phyloP scores from a whole-genome alignment of 2,113 vertebrate species.

The Gulo gulo region DNA sequence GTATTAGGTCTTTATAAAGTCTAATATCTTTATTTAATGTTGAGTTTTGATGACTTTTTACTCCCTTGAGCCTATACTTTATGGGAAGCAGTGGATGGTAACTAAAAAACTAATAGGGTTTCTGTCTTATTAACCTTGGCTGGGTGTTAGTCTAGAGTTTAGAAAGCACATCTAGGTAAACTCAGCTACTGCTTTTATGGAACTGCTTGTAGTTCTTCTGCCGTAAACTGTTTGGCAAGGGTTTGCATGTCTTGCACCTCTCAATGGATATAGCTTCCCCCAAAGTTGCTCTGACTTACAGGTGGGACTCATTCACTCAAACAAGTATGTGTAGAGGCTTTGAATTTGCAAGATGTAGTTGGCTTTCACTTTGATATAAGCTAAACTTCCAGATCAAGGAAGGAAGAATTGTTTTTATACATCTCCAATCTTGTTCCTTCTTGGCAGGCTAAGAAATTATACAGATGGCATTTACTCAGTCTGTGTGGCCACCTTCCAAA shows the following conservation, averaged over 20 bases:
- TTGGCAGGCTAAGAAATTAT: not conserved
- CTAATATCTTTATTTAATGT: conserved; percentile 55
- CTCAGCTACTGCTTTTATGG: not conserved
- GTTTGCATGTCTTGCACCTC: not conserved
- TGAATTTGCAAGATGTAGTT: not conserved
- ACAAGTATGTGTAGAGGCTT: not conserved
- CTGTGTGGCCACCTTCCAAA: not conserved
- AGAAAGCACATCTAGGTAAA: not conserved
- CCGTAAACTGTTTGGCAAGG: not conserved
- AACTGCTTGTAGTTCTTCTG: not conserved
- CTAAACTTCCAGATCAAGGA: not conserved
- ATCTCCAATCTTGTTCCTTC: not conserved
- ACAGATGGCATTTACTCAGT: not conserved
- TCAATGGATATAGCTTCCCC: not conserved
- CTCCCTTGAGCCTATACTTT: not conserved
- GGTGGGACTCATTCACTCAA: not conserved
- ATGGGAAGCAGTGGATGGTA: not conserved
- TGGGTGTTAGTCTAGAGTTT: not conserved
- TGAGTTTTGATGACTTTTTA: conserved; percentile 23
- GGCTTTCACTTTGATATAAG: not conserved
- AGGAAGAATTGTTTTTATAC: not conserved
- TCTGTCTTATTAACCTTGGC: conserved; percentile 4
- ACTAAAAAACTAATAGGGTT: not conserved
- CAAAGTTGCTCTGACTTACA: not conserved
- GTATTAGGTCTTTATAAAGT: conserved; percentile 57